Conservation (phyloP, 2,113 vertebrate species). For the Platichthys flesus region DNA sequence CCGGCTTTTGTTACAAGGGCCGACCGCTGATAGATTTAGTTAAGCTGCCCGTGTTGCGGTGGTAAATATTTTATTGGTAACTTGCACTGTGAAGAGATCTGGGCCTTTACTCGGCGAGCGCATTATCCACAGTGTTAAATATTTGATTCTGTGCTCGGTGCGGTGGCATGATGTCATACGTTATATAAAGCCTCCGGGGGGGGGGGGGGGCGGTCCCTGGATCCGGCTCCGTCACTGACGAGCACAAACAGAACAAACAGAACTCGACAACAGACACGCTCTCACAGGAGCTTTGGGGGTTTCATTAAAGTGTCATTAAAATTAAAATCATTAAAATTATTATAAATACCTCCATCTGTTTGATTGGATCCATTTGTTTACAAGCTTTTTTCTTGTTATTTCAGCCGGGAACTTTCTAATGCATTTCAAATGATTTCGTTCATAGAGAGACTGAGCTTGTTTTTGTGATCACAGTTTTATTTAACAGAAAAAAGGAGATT, state of each 20-base stretch:
- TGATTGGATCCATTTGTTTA: no score
- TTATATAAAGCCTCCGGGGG: slow-evolving; percentile 53
- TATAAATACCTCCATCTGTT: no score
- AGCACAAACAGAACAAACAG: neutral
- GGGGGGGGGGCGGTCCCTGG: neutral
- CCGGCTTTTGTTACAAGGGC: slow-evolving; percentile 12
- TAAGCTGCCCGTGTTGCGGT: slow-evolving; percentile 32
- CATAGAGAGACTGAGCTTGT: no score
- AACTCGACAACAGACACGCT: slow-evolving; percentile 11
- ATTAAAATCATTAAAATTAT: neutral
- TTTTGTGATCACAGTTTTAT: no score
- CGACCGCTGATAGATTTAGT: neutral
- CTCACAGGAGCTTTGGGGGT: neutral
- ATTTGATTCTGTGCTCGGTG: slow-evolving; percentile 60
- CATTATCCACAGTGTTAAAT: slow-evolving; percentile 62
- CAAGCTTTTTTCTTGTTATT: no score
- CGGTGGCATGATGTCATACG: slow-evolving; percentile 51
- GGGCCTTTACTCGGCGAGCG: slow-evolving; percentile 23
- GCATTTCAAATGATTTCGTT: no score
- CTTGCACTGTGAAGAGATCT: slow-evolving; percentile 27
- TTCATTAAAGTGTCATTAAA: neutral
- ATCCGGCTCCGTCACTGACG: neutral
- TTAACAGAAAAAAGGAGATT: no score
- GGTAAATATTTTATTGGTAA: slow-evolving; percentile 56
- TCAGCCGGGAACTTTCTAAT: no score